A percentile compares a stretch with the other conserved stretches of the same genome.
phyloP scores from a whole-genome alignment of 2,888 invertebrate genomes.

The Azorinus chamasolen region DNA sequence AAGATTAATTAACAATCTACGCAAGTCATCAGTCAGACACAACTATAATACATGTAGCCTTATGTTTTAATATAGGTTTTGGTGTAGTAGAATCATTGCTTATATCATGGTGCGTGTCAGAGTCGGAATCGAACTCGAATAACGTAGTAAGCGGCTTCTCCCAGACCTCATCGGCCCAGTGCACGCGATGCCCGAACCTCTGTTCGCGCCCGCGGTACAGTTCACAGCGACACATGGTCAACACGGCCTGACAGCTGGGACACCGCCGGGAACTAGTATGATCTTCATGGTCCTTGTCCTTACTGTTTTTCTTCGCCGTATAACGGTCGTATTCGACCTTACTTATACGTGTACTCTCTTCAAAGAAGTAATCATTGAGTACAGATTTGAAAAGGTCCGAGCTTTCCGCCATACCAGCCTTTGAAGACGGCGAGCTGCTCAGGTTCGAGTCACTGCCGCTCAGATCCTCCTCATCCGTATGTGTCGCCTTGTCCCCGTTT shows the following conservation, averaged over 20 bases:
- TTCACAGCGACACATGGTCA: slow-evolving; percentile 55
- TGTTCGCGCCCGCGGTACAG: slow-evolving; percentile 32
- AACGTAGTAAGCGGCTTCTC: slow-evolving; percentile 49
- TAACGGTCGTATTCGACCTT: slow-evolving; percentile 56
- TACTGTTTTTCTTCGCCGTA: slow-evolving; percentile 33
- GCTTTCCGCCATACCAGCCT: slow-evolving; percentile 19
- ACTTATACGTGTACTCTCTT: slow-evolving; percentile 42
- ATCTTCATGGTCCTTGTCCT: slow-evolving; percentile 27
- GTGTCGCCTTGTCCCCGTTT: no score
- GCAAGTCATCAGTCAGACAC: slow-evolving; percentile 50
- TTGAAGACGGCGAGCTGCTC: slow-evolving; percentile 24
- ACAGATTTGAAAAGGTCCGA: slow-evolving; percentile 54
- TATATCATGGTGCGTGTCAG: slow-evolving; percentile 5
- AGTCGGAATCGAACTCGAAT: slow-evolving; percentile 17
- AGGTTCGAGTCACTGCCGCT: slow-evolving; percentile 47
- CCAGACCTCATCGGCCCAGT: slow-evolving; percentile 66
- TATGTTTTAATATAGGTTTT: slow-evolving; percentile 61
- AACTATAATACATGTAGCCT: slow-evolving; percentile 60
- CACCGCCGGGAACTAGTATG: slow-evolving; percentile 42
- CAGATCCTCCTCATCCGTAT: slow-evolving; percentile 28
- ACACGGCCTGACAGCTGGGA: slow-evolving; percentile 46
- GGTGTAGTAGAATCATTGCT: slow-evolving; percentile 11
- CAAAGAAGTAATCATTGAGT: slow-evolving; percentile 46
- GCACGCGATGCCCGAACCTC: slow-evolving; percentile 54
- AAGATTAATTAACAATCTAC: no score